These are phyloP conservation scores for Agapostemon virescens DNA, from an alignment of 2,888 invertebrate genomes.

Conservation along the genomic window DNA sequence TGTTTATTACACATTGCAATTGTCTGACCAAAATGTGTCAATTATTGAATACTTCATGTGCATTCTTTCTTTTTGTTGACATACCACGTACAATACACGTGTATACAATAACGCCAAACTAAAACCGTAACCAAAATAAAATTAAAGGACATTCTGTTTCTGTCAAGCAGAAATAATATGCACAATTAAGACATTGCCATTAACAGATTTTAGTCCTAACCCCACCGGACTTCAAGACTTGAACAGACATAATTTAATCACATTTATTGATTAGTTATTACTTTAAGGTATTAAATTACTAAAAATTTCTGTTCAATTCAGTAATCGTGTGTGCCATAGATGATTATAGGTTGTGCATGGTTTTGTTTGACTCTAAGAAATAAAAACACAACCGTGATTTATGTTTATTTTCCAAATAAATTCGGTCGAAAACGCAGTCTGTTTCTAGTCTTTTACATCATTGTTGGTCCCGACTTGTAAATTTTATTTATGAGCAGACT, in stretches of 20 bases:
- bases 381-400: not conserved
- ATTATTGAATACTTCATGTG: not conserved
- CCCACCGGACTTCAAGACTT: not conserved
- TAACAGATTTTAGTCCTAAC: not conserved
- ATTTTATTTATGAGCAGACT: not conserved
- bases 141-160: not conserved
- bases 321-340: not conserved
- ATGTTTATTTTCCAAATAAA: not conserved
- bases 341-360: not conserved
- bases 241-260: not conserved
- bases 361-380: not conserved
- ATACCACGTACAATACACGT: not conserved
- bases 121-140: not conserved
- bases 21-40: not conserved
- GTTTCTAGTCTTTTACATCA: not conserved
- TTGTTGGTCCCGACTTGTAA: slow-evolving; percentile 2
- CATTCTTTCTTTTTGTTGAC: not conserved
- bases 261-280: not conserved
- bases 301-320: slow-evolving; percentile 1
- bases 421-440: not conserved
- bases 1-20: slow-evolving; percentile 35
- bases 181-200: not conserved
- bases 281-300: not conserved
- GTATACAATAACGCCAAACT: not conserved
- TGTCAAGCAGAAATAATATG: not conserved